Evolutionary conservation across 1,140 invertebrate species (phyloP).

Genomic region (Orussus abietinus): DNA sequence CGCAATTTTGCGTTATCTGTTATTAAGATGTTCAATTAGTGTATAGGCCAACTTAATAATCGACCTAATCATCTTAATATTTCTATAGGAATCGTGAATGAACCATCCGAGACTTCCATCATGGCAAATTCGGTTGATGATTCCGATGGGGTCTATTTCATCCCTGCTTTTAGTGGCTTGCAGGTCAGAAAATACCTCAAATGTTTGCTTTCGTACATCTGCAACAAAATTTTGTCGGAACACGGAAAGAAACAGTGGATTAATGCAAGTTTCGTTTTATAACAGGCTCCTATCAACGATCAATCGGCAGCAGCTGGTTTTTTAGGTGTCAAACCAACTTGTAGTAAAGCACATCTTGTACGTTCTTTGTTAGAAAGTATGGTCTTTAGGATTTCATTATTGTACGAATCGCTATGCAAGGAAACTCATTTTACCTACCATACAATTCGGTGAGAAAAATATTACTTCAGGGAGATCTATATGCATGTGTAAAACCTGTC

Average conservation of each 20-base stretch:
- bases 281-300: slow-evolving; percentile 84
- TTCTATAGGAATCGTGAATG: slow-evolving; percentile 65
- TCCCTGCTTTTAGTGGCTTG: slow-evolving; percentile 88
- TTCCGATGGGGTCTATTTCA: slow-evolving; percentile 80
- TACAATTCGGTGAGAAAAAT: slow-evolving; percentile 57
- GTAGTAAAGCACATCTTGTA: slow-evolving; percentile 73
- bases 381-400: slow-evolving; percentile 75
- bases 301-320: slow-evolving; percentile 76
- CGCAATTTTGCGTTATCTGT: neutral
- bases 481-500: no score
- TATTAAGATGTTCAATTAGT: neutral
- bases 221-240: no score
- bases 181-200: no score
- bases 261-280: slow-evolving; percentile 16
- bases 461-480: no score
- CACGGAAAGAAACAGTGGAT: no score
- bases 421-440: slow-evolving; percentile 63
- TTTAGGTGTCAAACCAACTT: slow-evolving; percentile 78
- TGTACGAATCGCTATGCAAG: slow-evolving; percentile 65
- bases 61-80: slow-evolving; percentile 1
- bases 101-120: slow-evolving; percentile 63
- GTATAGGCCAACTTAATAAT: slow-evolving; percentile 4
- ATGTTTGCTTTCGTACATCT: no score
- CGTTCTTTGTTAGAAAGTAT: slow-evolving; percentile 84
- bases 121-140: slow-evolving; percentile 71